phyloP scores from a whole-genome alignment of 1,140 invertebrate species.

The Leptestheria dahalacensis region DNA sequence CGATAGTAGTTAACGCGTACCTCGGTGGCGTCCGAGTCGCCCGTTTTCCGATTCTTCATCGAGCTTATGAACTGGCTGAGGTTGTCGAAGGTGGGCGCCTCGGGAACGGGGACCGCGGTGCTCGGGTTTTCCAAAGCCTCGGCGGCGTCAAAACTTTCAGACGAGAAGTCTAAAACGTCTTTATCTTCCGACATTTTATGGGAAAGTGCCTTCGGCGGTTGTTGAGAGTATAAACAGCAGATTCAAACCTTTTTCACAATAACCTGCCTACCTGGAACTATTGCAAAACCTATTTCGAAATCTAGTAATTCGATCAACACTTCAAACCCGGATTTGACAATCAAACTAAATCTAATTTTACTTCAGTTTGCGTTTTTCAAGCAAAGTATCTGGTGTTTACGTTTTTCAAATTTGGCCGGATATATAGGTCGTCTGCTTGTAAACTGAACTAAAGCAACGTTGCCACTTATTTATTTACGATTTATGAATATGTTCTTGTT shows the following conservation, averaged over 20 bases:
- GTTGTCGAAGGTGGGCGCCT: conserved; percentile 44
- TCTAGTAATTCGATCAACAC: neutral
- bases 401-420: neutral
- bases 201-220: neutral
- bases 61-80: conserved; percentile 34
- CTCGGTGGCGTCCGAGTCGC: neutral
- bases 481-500: too few species aligned
- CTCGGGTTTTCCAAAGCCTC: conserved; percentile 43
- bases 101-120: conserved; percentile 32
- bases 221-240: too few species aligned
- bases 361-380: neutral
- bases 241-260: too few species aligned
- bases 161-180: conserved; percentile 39
- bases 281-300: neutral
- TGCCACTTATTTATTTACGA: too few species aligned
- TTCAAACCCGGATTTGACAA: neutral
- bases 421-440: too few species aligned
- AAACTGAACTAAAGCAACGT: too few species aligned
- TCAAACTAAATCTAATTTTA: neutral
- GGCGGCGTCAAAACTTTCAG: conserved; percentile 47
- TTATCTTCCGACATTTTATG: neutral
- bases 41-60: conserved; percentile 1
- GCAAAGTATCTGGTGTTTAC: neutral
- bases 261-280: too few species aligned
- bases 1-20: too few species aligned